Percentiles rank a stretch among this genome's conserved stretches.
These are phyloP conservation scores for Alcedo quadribrachys DNA, from an alignment of 2,797 vertebrate genomes.

Conservation along the genomic window DNA sequence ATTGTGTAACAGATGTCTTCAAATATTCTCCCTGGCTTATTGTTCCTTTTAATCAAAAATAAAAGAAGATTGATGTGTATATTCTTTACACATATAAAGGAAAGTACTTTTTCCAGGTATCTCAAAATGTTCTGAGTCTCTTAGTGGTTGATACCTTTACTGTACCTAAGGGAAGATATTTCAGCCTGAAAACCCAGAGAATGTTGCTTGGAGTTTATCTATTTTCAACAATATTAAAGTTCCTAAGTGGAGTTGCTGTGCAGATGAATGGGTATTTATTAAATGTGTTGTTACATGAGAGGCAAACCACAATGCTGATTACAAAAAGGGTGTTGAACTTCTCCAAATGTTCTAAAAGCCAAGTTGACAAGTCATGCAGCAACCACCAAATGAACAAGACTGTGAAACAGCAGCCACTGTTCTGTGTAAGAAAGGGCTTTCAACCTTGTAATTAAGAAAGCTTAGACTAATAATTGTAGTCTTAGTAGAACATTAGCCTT, in stretches of 20 bases:
- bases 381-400: not conserved
- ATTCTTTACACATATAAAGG: not conserved
- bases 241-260: not conserved
- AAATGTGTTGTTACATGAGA: not conserved
- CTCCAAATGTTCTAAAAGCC: not conserved
- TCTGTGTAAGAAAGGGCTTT: not conserved
- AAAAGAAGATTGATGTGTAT: not conserved
- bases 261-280: not conserved
- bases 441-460: not conserved
- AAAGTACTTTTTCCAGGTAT: not conserved
- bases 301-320: not conserved
- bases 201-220: not conserved
- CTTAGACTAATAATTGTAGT: not conserved
- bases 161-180: not conserved
- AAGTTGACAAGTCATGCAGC: not conserved
- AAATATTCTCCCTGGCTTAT: not conserved
- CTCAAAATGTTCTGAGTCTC: not conserved
- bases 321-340: not conserved
- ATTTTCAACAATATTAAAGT: not conserved
- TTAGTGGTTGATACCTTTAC: not conserved
- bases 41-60: not conserved
- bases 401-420: not conserved
- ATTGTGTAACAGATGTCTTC: not conserved
- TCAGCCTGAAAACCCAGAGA: not conserved
- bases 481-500: not conserved